Percentiles rank a stretch among this genome's conserved stretches.
These are phyloP conservation scores for Antheraea pernyi DNA, from an alignment of 1,140 invertebrate species.

Conservation along the genomic window DNA sequence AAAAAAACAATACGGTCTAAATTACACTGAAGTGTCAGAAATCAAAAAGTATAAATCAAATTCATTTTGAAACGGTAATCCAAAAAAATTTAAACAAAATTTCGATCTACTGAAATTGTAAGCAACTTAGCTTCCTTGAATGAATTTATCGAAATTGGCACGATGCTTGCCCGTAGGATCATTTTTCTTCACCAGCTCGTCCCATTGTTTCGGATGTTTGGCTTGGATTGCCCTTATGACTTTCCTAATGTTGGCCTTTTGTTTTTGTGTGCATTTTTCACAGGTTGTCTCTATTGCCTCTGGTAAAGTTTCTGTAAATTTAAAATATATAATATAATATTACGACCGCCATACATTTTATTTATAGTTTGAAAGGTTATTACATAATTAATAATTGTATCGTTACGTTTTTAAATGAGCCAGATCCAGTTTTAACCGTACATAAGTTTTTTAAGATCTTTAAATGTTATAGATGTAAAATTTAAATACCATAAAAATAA, in stretches of 20 bases:
- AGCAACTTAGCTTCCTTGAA: conserved; percentile 49
- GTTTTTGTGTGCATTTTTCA: conserved; percentile 80
- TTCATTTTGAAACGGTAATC: background rate
- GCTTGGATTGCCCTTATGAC: conserved; percentile 78
- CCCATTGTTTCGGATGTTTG: conserved; percentile 73
- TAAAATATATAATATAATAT: background rate
- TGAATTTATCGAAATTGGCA: conserved; percentile 64
- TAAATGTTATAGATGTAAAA: too few species aligned
- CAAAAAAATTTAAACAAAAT: conserved; percentile 1
- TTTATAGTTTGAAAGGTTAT: too few species aligned
- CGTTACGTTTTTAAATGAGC: too few species aligned
- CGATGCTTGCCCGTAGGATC: conserved; percentile 64
- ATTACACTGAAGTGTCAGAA: background rate
- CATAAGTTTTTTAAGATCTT: too few species aligned
- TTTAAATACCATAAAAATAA: too few species aligned
- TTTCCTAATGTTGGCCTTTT: conserved; percentile 82
- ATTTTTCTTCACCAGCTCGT: conserved; percentile 71
- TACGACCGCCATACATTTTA: too few species aligned
- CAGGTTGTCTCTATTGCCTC: conserved; percentile 82
- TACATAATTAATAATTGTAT: too few species aligned
- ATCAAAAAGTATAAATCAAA: background rate
- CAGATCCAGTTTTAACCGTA: too few species aligned
- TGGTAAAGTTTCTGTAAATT: conserved; percentile 78
- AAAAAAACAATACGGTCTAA: background rate
- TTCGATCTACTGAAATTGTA: background rate